These are phyloP conservation scores for Eilema sororculum DNA, from an alignment of 2,888 invertebrate genomes.

Conservation along the genomic window DNA sequence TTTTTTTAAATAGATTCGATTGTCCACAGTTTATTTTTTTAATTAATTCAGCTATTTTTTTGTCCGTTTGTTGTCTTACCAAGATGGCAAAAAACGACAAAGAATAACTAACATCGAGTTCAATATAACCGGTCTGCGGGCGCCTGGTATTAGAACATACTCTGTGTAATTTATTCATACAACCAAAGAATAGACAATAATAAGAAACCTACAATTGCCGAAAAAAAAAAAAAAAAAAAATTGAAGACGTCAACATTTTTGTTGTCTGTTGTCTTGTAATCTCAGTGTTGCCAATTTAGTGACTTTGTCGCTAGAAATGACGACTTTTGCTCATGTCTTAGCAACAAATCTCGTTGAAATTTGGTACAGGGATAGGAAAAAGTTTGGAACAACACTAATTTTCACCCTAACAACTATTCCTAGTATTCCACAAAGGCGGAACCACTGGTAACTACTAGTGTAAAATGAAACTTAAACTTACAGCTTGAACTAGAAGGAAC, in stretches of 20 bases:
- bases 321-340: too few relatives aligned
- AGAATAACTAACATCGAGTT: not conserved
- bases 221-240: not conserved
- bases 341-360: too few relatives aligned
- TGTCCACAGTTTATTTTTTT: too few relatives aligned
- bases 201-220: not conserved
- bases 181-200: not conserved
- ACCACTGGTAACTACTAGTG: not conserved
- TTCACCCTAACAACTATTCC: not conserved
- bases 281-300: too few relatives aligned
- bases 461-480: constrained; percentile 26
- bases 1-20: too few relatives aligned
- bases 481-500: constrained; percentile 45
- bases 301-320: too few relatives aligned
- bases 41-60: too few relatives aligned
- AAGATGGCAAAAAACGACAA: not conserved
- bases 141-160: not conserved
- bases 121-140: not conserved
- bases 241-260: not conserved
- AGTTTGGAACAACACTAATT: not conserved
- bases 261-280: not conserved
- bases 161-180: not conserved
- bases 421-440: not conserved
- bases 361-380: too few relatives aligned
- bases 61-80: not conserved